Evolutionary conservation across 2,888 invertebrate genomes (phyloP), one percentile per base, ranked within the genome.

Genomic region (Ectobius pallidus): DNA sequence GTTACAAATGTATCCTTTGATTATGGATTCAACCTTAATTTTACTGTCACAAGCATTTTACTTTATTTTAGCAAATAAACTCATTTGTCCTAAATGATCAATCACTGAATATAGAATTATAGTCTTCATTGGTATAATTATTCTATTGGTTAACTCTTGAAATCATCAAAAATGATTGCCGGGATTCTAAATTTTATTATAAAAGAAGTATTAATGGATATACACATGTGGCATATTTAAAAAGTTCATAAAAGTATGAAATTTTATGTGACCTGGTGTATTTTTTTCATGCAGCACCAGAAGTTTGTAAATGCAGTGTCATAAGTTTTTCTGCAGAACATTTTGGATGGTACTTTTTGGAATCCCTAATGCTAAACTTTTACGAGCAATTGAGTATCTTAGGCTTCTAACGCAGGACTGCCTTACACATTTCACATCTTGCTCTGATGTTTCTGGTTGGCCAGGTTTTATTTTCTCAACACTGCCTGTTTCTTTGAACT

Each of bases 91-190:
- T n/a, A n/a, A n/a, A n/a, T n/a, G n/a, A n/a, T n/a, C n/a, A n/a
- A n/a, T 68, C 3, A 46, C 25, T 70, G 70, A 3, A 67, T 25
- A 39, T 61, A 46, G 27, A 39, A 32, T 74, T 71, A 42, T n/a
- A 62, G 30, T 62, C 7, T 16, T 39, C 39, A 39, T 14, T 39
- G 14, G n/a, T n/a, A n/a, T n/a, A n/a, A n/a, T n/a, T n/a, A n/a
- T n/a, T n/a, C n/a, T n/a, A n/a, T n/a, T n/a, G n/a, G n/a, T n/a
- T n/a, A n/a, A n/a, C n/a, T n/a, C n/a, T n/a, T 39, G 7, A 39
- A 39, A 39, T 39, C 39, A 39, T 39, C 39, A 14, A 39, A 39
- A 39, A 39, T 39, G 39, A 39, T 39, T 39, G 39, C 39, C 14
- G 14, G 39, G 39, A 39, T 39, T 39, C 7, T 39, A 39, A 39